Conservation (phyloP, 2,888 invertebrate genomes). For the Lepas anatifera region DNA sequence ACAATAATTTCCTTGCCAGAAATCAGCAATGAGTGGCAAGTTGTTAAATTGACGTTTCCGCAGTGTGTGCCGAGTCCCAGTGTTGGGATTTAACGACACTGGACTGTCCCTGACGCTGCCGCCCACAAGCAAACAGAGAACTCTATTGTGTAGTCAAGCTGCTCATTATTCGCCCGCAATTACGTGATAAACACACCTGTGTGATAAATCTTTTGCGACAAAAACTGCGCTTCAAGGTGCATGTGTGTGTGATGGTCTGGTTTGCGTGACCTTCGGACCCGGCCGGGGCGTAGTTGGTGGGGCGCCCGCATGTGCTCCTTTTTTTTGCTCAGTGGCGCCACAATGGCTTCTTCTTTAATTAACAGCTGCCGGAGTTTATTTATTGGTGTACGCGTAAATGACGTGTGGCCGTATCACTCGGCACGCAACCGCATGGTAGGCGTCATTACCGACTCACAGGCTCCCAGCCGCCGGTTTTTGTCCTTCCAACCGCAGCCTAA, state of each 20-base stretch:
- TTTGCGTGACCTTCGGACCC: not conserved
- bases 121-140: too few relatives aligned
- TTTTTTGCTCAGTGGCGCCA: not conserved
- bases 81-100: too few relatives aligned
- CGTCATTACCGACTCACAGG: not conserved
- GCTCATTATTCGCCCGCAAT: not conserved
- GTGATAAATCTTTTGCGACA: not conserved
- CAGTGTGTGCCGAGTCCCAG: too few relatives aligned
- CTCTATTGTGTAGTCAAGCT: too few relatives aligned
- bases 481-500: not conserved
- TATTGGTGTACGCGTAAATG: not conserved
- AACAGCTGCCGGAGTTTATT: not conserved
- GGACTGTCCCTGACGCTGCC: too few relatives aligned
- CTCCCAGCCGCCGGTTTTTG: not conserved
- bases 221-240: not conserved
- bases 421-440: constrained; percentile 5
- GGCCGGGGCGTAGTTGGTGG: too few relatives aligned
- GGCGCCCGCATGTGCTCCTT: too few relatives aligned
- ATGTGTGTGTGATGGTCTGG: not conserved
- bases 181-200: not conserved
- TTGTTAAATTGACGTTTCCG: too few relatives aligned
- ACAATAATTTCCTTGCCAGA: too few relatives aligned
- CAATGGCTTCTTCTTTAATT: not conserved
- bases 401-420: not conserved
- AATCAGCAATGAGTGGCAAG: too few relatives aligned